A percentile compares a stretch with the other conserved stretches of the same genome.
phyloP scores from a whole-genome alignment of 2,888 invertebrate species.

The Hirudinaria manillensis region DNA sequence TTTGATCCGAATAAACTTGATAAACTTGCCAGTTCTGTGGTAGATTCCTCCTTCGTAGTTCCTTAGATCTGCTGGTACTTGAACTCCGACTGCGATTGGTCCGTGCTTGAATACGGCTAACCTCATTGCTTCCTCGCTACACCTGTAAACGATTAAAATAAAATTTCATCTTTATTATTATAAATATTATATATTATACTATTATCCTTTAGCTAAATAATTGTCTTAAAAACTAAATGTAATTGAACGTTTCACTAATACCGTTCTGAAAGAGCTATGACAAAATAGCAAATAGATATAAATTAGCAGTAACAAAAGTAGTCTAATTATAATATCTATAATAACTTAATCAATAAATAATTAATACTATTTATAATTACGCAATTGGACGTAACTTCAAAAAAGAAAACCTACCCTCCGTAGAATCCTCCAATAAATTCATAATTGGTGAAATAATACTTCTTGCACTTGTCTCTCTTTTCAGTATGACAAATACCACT shows the following conservation, averaged over 20 bases:
- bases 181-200: background rate
- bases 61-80: conserved; percentile 55
- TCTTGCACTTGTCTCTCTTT: conserved; percentile 26
- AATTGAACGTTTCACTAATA: no score
- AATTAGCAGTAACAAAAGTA: no score
- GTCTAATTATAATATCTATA: no score
- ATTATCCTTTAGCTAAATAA: no score
- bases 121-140: conserved; percentile 56
- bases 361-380: no score
- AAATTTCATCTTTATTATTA: conserved; percentile 24
- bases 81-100: conserved; percentile 56
- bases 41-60: conserved; percentile 54
- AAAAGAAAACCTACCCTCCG: conserved; percentile 51
- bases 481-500: background rate
- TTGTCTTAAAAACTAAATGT: no score
- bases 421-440: conserved; percentile 58
- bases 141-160: conserved; percentile 42
- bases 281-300: no score
- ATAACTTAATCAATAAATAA: no score
- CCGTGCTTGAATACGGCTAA: conserved; percentile 54
- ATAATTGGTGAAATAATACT: conserved; percentile 56
- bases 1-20: background rate
- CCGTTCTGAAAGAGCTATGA: no score
- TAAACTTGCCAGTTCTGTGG: conserved; percentile 49
- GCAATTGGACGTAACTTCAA: background rate